Evolutionary conservation across 1,140 invertebrate species (phyloP), one percentile per base, ranked within the genome.

Genomic region (Metopolophium dirhodum): DNA sequence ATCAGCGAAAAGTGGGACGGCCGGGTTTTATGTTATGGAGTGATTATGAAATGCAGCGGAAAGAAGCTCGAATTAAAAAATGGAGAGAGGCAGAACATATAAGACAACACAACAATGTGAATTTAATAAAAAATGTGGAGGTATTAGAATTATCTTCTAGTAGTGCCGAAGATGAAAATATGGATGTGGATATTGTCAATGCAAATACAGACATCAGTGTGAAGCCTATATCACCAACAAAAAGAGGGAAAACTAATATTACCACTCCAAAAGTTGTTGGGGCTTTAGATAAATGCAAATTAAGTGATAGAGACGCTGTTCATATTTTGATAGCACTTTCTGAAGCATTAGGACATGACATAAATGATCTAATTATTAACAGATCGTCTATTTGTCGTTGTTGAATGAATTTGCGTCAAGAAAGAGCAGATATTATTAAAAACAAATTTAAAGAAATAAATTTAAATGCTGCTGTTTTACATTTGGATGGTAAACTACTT

Each of bases 401-500:
- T 91, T 89, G 94, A 94, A 49, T 94, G 82, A 90, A 93, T 77
- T 91, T 94, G 41, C 91, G 94, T 77, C 9, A 93, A 85, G 82
- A 92, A 83, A 35, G 91, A 92, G 61, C 77, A 9, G 30, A 77
- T 77, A 30, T 82, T 47, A n/a, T 20, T 47, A 61, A 82, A 92
- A n/a, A 57, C 14, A 35, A 77, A 82, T n/a, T 47, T 83, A 82
- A 82, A n/a, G 23, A 92, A 82, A 92, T n/a, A 68, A 91, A 54
- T 61, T 91, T 41, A 91, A 85, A 94, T 26, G 41, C 94, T 11
- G 92, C 94, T 41, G 54, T 93, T 82, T 92, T 94, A n/a, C 18
- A 94, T 35, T 94, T 94, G 94, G 94, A 94, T 94, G 94, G 94
- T 93, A 95, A 94, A 93, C 37, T 94, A n/a, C 57, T 94, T 41